Percentiles rank a stretch among this genome's conserved stretches.
Conservation (phyloP, 2,888 invertebrate genomes). For the Orchestes rusci region DNA sequence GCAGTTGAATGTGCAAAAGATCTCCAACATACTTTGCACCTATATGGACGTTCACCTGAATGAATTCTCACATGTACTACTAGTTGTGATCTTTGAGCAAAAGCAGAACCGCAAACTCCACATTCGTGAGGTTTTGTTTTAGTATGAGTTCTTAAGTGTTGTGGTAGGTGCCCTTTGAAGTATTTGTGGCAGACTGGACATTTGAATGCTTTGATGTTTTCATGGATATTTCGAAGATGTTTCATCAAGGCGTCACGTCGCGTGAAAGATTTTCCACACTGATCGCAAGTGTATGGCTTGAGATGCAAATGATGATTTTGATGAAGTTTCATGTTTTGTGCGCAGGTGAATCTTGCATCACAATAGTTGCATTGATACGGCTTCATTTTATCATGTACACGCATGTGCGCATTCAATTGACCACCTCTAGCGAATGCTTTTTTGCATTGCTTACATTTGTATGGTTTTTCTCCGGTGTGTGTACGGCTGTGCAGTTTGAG, state of each 20-base stretch:
- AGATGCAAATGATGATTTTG: constrained; percentile 65
- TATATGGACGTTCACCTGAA: constrained; percentile 75
- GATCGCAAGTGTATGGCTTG: constrained; percentile 69
- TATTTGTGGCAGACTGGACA: constrained; percentile 76
- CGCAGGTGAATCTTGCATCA: constrained; percentile 61
- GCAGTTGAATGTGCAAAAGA: constrained; percentile 81
- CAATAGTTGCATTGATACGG: constrained; percentile 67
- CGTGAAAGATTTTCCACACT: constrained; percentile 72
- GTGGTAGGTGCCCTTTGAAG: constrained; percentile 72
- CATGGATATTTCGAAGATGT: constrained; percentile 70
- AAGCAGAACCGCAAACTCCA: constrained; percentile 68
- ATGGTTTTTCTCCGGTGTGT: constrained; percentile 66
- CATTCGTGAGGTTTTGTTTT: constrained; percentile 72
- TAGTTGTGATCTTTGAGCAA: constrained; percentile 77
- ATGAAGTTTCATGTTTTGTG: constrained; percentile 56
- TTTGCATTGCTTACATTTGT: constrained; percentile 55
- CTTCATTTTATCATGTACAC: constrained; percentile 65
- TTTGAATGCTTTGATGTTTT: constrained; percentile 64
- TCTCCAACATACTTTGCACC: constrained; percentile 72
- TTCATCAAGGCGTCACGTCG: constrained; percentile 67
- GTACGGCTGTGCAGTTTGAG: constrained; percentile 64
- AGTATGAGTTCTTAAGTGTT: constrained; percentile 75
- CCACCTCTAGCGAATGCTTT: constrained; percentile 67
- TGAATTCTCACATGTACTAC: constrained; percentile 81
- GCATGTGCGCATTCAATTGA: constrained; percentile 66